These are phyloP conservation scores for Chitala chitala DNA, from an alignment of 2,113 vertebrate species.

Conservation along the genomic window DNA sequence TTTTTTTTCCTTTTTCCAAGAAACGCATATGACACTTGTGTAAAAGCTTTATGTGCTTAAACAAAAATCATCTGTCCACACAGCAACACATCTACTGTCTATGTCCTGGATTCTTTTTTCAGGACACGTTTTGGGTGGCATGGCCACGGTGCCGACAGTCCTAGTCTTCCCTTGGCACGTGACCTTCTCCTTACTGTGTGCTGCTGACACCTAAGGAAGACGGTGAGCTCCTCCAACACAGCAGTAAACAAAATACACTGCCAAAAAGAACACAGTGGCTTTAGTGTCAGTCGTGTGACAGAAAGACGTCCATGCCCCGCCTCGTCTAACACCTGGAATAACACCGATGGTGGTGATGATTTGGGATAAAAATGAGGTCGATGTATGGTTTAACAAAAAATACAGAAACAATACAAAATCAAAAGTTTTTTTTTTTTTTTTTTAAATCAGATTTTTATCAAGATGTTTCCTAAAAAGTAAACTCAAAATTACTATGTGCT, in stretches of 20 bases:
- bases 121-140: constrained; percentile 76
- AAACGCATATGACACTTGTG: constrained; percentile 8
- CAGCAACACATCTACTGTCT: constrained; percentile 29
- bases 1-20: constrained; percentile 18
- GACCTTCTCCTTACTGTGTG: constrained; percentile 76
- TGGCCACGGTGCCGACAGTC: constrained; percentile 74
- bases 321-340: neutral
- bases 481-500: neutral
- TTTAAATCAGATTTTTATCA: neutral
- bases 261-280: constrained; percentile 34
- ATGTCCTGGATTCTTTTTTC: constrained; percentile 71
- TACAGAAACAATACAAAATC: neutral
- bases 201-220: constrained; percentile 85
- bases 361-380: constrained; percentile 6
- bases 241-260: constrained; percentile 84
- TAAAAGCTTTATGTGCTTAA: constrained; percentile 22
- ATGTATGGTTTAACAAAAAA: constrained; percentile 2
- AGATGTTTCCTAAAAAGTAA: neutral
- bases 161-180: constrained; percentile 64
- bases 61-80: constrained; percentile 26
- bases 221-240: constrained; percentile 85
- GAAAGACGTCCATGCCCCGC: neutral
- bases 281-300: neutral
- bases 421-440: too few relatives aligned
- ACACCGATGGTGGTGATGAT: neutral